Evolutionary conservation across 2,113 vertebrate species (phyloP).

Genomic region (Tenrec ecaudatus): DNA sequence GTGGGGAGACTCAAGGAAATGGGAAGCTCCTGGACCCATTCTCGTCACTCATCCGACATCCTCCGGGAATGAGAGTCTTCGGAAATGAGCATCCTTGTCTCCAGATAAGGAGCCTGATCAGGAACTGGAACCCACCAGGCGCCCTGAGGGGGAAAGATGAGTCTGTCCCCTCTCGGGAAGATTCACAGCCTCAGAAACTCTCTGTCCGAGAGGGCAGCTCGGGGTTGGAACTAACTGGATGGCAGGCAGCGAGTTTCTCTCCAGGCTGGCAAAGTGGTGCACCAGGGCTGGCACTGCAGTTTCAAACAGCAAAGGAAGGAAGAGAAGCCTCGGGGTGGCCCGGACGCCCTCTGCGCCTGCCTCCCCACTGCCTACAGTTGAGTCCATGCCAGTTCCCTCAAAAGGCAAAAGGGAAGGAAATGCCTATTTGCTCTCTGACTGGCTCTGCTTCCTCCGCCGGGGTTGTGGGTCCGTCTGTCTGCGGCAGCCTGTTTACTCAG

Average conservation of each 20-base stretch:
- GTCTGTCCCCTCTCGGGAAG: too few relatives aligned
- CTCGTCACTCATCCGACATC: not conserved
- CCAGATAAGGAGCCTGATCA: not conserved
- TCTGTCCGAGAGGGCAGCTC: too few relatives aligned
- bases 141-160: too few relatives aligned
- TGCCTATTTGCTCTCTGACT: constrained; percentile 60
- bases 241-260: not conserved
- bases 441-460: constrained; percentile 45
- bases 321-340: not conserved
- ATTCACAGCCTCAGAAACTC: too few relatives aligned
- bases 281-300: not conserved
- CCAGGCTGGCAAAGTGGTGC: not conserved
- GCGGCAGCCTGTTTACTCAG: not conserved
- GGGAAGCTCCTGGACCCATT: not conserved
- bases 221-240: too few relatives aligned
- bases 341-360: not conserved
- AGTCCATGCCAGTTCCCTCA: constrained; percentile 19
- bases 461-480: constrained; percentile 33
- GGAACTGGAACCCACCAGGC: too few relatives aligned
- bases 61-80: not conserved
- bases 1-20: not conserved
- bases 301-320: not conserved
- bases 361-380: constrained; percentile 12
- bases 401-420: constrained; percentile 79
- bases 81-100: not conserved